phyloP scores from a whole-genome alignment of 2,113 vertebrate genomes.

The Alces alces region DNA sequence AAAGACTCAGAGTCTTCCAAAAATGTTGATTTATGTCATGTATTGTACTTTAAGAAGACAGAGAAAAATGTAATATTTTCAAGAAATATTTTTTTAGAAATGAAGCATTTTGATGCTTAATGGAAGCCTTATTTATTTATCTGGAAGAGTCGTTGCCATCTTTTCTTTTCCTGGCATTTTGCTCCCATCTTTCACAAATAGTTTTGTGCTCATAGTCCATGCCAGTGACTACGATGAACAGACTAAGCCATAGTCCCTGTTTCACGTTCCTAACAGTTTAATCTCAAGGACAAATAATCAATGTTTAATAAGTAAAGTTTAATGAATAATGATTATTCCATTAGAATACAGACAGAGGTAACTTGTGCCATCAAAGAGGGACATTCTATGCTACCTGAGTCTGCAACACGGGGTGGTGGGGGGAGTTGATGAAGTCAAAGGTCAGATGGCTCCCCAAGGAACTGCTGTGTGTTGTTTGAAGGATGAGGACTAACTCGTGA shows the following conservation, averaged over 20 bases:
- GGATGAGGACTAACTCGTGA: background rate
- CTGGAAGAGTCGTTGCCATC: background rate
- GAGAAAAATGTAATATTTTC: background rate
- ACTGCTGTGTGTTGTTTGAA: background rate
- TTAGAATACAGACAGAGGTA: background rate
- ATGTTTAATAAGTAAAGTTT: background rate
- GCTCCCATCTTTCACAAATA: background rate
- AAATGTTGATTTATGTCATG: background rate
- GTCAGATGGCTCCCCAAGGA: background rate
- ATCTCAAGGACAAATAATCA: background rate
- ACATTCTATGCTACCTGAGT: background rate
- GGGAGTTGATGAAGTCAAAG: background rate
- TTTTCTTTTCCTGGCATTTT: background rate
- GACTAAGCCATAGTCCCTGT: background rate
- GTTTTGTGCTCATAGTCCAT: background rate
- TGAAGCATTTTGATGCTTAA: background rate
- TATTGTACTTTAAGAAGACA: background rate
- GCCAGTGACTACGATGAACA: background rate
- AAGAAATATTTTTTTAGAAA: background rate
- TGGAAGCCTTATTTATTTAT: background rate
- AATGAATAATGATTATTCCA: background rate
- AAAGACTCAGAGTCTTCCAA: background rate
- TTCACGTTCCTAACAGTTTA: background rate
- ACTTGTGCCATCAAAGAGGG: background rate
- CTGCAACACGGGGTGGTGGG: background rate